Percentiles rank a stretch among this genome's conserved stretches.
These are phyloP conservation scores for Potamarius usumacintae DNA, from an alignment of 2,113 vertebrate species.

Conservation along the genomic window DNA sequence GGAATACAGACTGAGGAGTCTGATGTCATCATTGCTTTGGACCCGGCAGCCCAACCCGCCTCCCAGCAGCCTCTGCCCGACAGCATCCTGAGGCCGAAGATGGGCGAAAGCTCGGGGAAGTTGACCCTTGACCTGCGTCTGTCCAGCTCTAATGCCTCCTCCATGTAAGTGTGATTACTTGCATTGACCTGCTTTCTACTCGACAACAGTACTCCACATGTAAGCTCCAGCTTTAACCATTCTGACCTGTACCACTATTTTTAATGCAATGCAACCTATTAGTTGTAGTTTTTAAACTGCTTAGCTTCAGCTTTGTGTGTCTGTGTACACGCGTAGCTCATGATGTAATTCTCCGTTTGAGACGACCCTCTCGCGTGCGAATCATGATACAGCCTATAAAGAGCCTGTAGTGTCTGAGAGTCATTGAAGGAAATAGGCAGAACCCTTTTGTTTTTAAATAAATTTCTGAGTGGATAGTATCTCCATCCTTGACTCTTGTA, in stretches of 20 bases:
- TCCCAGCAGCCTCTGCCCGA: slow-evolving; percentile 69
- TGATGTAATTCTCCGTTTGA: neutral
- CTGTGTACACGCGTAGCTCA: neutral
- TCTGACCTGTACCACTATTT: neutral
- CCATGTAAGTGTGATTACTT: slow-evolving; percentile 77
- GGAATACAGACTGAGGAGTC: slow-evolving; percentile 64
- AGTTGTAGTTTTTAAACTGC: neutral
- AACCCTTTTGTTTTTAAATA: too few relatives aligned
- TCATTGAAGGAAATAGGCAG: neutral
- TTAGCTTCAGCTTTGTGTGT: neutral
- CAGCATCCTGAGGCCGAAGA: slow-evolving; percentile 73
- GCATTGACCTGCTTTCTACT: neutral
- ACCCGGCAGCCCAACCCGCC: slow-evolving; percentile 70
- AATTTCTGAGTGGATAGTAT: too few relatives aligned
- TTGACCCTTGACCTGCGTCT: slow-evolving; percentile 86
- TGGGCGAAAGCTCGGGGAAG: slow-evolving; percentile 85
- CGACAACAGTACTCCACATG: neutral
- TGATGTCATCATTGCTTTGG: slow-evolving; percentile 83
- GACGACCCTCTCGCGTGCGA: neutral
- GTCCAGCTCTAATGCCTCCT: slow-evolving; percentile 90
- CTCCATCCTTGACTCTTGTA: too few relatives aligned
- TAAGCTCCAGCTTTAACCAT: neutral
- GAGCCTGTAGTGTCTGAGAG: neutral
- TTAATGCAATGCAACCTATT: neutral
- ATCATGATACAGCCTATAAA: neutral